These are phyloP conservation scores for Seriola dumerili DNA, from an alignment of 2,113 vertebrate species.

Conservation along the genomic window DNA sequence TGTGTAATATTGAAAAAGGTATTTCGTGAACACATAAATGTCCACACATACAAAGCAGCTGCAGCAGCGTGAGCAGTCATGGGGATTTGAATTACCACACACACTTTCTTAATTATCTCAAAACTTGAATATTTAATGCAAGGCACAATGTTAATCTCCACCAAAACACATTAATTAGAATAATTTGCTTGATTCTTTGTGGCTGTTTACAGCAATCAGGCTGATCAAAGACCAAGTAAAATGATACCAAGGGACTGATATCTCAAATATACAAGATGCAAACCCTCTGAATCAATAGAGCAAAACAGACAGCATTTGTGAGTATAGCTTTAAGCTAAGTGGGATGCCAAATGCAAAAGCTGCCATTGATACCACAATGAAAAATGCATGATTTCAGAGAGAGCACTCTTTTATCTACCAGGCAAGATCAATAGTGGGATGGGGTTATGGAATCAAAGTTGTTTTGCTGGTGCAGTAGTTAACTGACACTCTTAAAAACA, in stretches of 20 bases:
- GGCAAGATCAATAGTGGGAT: constrained; percentile 85
- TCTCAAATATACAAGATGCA: constrained; percentile 81
- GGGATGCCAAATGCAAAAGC: constrained; percentile 83
- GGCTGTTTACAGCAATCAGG: constrained; percentile 78
- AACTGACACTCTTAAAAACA: constrained; percentile 77
- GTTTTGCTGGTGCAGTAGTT: constrained; percentile 79
- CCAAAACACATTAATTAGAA: constrained; percentile 72
- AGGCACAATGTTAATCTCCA: constrained; percentile 61
- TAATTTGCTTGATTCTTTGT: constrained; percentile 77
- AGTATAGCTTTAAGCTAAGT: constrained; percentile 88
- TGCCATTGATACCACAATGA: constrained; percentile 85
- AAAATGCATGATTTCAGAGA: constrained; percentile 86
- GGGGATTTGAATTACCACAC: constrained; percentile 53
- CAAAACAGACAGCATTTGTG: constrained; percentile 86
- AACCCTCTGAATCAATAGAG: constrained; percentile 86
- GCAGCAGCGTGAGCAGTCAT: not conserved
- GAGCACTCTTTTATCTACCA: constrained; percentile 83
- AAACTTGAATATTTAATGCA: constrained; percentile 70
- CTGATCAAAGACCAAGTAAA: constrained; percentile 84
- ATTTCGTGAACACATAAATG: constrained; percentile 22
- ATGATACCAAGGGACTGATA: constrained; percentile 81
- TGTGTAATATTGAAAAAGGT: not conserved
- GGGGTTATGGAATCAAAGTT: constrained; percentile 84
- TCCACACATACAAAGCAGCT: constrained; percentile 33
- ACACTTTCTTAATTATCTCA: constrained; percentile 62